These are phyloP conservation scores for Furcifer pardalis DNA, from an alignment of 2,797 vertebrate species.

Conservation along the genomic window DNA sequence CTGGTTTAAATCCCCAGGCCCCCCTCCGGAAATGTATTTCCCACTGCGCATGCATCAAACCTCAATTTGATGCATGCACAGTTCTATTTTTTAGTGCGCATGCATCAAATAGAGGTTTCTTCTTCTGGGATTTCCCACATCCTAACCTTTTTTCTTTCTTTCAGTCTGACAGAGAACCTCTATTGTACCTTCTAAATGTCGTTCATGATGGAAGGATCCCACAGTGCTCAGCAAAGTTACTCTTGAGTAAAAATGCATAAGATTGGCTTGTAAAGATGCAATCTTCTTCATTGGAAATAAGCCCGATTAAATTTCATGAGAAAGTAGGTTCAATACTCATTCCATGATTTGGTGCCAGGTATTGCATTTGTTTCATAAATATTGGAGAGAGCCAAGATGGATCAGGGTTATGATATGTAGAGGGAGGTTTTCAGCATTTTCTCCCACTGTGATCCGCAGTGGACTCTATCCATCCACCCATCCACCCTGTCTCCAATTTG, in stretches of 20 bases:
- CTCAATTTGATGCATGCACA: no score
- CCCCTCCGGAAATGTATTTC: no score
- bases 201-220: not conserved
- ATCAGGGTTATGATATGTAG: not conserved
- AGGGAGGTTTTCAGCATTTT: not conserved
- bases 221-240: not conserved
- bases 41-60: no score
- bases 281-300: not conserved
- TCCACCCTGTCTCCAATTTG: not conserved
- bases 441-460: not conserved
- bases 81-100: no score
- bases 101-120: no score
- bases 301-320: no score
- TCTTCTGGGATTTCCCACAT: slow-evolving; percentile 35
- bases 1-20: no score
- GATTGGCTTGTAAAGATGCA: not conserved
- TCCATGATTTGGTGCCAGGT: not conserved
- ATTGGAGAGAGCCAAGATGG: not conserved
- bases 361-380: not conserved
- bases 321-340: not conserved
- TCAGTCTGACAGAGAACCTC: slow-evolving; percentile 50
- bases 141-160: not conserved
- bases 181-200: accelerated
- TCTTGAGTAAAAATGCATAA: not conserved
- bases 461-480: not conserved